A percentile compares a stretch with the other conserved stretches of the same genome.
Conservation (phyloP, 2,888 invertebrate species). For the Hartigia nigra region DNA sequence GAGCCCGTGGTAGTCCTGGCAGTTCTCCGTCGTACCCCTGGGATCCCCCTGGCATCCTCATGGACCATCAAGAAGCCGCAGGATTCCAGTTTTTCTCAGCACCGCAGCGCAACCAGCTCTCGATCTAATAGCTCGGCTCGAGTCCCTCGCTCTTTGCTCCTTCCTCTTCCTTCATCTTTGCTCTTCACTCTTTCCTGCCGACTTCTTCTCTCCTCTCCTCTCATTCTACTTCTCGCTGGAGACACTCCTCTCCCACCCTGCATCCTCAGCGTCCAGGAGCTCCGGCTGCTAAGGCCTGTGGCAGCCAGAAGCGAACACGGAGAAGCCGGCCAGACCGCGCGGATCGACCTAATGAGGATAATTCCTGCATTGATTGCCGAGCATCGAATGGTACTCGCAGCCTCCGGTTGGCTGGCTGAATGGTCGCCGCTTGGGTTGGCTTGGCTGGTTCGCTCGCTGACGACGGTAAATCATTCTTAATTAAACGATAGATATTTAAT, state of each 20-base stretch:
- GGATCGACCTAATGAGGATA: slow-evolving; percentile 64
- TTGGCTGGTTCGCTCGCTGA: slow-evolving; percentile 29
- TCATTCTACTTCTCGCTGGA: slow-evolving; percentile 22
- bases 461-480: slow-evolving; percentile 64
- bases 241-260: slow-evolving; percentile 5
- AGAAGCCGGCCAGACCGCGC: slow-evolving; percentile 39
- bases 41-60: slow-evolving; percentile 41
- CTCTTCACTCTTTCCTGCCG: slow-evolving; percentile 29
- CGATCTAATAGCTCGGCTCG: slow-evolving; percentile 57
- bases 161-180: slow-evolving; percentile 28
- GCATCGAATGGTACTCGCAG: slow-evolving; percentile 49
- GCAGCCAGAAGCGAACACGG: slow-evolving; percentile 31
- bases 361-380: slow-evolving; percentile 64
- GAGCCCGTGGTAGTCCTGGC: slow-evolving; percentile 10
- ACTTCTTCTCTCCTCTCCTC: slow-evolving; percentile 26
- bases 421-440: slow-evolving; percentile 25
- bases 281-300: not conserved
- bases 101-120: slow-evolving; percentile 50
- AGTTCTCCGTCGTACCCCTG: slow-evolving; percentile 26
- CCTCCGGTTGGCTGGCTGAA: slow-evolving; percentile 33
- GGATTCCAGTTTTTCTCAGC: slow-evolving; percentile 61
- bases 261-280: not conserved
- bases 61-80: slow-evolving; percentile 50
- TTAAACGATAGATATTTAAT: slow-evolving; percentile 65
- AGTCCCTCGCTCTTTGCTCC: slow-evolving; percentile 16